A percentile compares a stretch with the other conserved stretches of the same genome.
phyloP scores from a whole-genome alignment of 2,797 vertebrate species.

The Gymnothorax reevesii region DNA sequence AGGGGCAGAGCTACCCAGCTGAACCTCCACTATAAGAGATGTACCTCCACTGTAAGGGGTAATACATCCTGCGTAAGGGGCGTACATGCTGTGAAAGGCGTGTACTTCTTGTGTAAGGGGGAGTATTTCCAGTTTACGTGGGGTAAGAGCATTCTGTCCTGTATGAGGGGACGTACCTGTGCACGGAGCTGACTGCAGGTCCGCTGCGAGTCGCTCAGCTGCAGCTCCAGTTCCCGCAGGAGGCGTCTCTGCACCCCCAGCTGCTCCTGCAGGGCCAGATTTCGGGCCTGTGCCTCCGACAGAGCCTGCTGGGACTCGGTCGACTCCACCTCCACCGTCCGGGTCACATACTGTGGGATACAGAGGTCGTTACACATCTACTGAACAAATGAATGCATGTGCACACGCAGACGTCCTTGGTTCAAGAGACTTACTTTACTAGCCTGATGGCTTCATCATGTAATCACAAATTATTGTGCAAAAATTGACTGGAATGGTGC shows the following conservation, averaged over 20 bases:
- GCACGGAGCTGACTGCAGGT: slow-evolving; percentile 79
- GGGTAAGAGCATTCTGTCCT: not conserved
- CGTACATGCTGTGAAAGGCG: too few species aligned
- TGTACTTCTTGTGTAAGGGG: too few species aligned
- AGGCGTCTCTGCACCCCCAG: slow-evolving; percentile 83
- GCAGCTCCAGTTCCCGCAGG: slow-evolving; percentile 85
- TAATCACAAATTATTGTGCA: too few species aligned
- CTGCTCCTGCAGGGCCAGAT: slow-evolving; percentile 85
- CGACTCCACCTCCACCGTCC: slow-evolving; percentile 83
- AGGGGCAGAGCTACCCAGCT: not conserved
- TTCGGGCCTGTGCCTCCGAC: slow-evolving; percentile 78
- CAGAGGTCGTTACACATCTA: not conserved
- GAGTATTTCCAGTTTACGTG: too few species aligned
- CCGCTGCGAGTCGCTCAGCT: slow-evolving; percentile 86
- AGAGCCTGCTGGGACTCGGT: slow-evolving; percentile 77
- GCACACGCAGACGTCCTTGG: not conserved
- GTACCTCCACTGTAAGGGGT: too few species aligned
- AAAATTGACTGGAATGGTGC: too few species aligned
- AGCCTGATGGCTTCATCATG: too few species aligned
- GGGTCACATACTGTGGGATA: slow-evolving; percentile 74
- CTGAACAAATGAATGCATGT: not conserved
- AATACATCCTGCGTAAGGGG: not conserved
- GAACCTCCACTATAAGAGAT: too few species aligned
- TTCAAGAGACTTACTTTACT: too few species aligned
- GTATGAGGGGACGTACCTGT: slow-evolving; percentile 71